phyloP scores from a whole-genome alignment of 2,888 invertebrate species.

The Clepsis dumicolana region DNA sequence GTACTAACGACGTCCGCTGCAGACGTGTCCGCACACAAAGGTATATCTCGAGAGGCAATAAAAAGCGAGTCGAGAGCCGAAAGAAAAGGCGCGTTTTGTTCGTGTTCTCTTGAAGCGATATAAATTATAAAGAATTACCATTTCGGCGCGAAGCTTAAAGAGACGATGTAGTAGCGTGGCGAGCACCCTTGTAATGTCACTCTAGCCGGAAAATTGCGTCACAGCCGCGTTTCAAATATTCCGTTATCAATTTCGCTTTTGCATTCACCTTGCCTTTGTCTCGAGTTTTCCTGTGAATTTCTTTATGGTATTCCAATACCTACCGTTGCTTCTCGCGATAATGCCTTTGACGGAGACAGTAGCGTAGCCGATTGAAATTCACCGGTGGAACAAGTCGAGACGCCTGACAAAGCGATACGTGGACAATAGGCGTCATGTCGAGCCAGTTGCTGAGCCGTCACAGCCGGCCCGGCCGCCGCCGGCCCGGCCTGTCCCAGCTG shows the following conservation, averaged over 20 bases:
- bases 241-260: constrained; percentile 50
- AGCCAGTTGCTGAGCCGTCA: constrained; percentile 13
- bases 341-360: constrained; percentile 16
- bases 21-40: constrained; percentile 54
- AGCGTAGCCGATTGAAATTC: constrained; percentile 23
- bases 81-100: constrained; percentile 65
- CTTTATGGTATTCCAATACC: constrained; percentile 20
- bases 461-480: constrained; percentile 5
- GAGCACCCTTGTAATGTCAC: constrained; percentile 53
- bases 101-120: constrained; percentile 59
- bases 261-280: constrained; percentile 43
- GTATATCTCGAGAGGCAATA: constrained; percentile 56
- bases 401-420: constrained; percentile 27
- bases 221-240: constrained; percentile 57
- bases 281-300: constrained; percentile 29
- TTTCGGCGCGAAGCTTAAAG: constrained; percentile 47
- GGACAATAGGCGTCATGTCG: constrained; percentile 30
- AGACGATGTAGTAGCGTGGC: constrained; percentile 52
- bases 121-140: constrained; percentile 60
- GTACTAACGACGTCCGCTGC: constrained; percentile 64
- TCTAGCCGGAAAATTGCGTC: constrained; percentile 62
- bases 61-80: constrained; percentile 48
- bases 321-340: constrained; percentile 1
- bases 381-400: constrained; percentile 12
- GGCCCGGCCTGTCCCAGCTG: constrained; percentile 1